Evolutionary conservation across 2,888 invertebrate species (phyloP).

Genomic region (Aphidoletes aphidimyza): DNA sequence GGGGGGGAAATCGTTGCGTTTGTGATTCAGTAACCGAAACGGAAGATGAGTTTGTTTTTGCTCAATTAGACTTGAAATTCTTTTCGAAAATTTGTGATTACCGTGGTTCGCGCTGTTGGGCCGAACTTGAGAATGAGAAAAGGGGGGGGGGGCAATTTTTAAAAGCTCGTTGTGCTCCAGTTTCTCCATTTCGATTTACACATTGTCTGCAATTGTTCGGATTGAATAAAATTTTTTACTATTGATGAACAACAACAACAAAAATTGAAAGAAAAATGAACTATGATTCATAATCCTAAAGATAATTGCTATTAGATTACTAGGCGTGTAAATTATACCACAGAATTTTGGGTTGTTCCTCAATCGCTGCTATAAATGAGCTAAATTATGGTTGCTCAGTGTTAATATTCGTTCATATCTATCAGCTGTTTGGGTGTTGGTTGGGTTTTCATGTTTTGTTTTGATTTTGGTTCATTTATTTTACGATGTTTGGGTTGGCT

Average conservation of each 20-base stretch:
- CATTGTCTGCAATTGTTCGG: conserved; percentile 70
- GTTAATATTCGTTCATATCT: no score
- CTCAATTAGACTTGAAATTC: no score
- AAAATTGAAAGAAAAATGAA: conserved; percentile 47
- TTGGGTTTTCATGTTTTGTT: no score
- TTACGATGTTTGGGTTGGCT: neutral
- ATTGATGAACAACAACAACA: conserved; percentile 42
- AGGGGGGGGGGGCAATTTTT: neutral
- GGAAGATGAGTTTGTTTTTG: no score
- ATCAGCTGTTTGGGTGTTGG: no score
- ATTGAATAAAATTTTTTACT: conserved; percentile 60
- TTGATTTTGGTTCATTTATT: neutral
- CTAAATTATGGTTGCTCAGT: no score
- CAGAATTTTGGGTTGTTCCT: conserved; percentile 26
- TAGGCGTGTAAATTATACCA: conserved; percentile 64
- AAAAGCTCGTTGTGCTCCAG: neutral
- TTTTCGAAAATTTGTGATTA: neutral
- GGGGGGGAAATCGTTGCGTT: neutral
- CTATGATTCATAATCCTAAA: conserved; percentile 45
- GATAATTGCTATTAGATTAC: conserved; percentile 17
- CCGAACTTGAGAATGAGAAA: neutral
- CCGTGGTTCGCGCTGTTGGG: neutral
- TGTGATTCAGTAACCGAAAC: neutral
- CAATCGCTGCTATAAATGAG: neutral
- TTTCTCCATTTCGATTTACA: conserved; percentile 62